Percentiles rank a stretch among this genome's conserved stretches.
Evolutionary conservation across 2,888 invertebrate species (phyloP).

Genomic region (Drosophila siamana): DNA sequence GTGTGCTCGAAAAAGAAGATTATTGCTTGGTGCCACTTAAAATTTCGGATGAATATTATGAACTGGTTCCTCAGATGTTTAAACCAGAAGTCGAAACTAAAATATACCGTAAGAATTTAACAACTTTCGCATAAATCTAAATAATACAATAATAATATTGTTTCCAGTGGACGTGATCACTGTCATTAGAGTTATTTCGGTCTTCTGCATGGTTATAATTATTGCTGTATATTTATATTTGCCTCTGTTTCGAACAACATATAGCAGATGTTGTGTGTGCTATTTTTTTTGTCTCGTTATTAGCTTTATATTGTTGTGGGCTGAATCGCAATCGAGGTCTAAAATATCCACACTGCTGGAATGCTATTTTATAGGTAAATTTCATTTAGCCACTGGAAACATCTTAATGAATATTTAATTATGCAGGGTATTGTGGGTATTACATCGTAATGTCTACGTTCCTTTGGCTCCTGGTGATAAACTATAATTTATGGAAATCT

Average conservation of each 20-base stretch:
- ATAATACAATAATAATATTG: too few relatives aligned
- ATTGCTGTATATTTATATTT: conserved; percentile 81
- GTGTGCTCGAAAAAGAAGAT: neutral
- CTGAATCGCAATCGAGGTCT: neutral
- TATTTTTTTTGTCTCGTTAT: conserved; percentile 17
- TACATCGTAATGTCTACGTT: conserved; percentile 91
- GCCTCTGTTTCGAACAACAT: conserved; percentile 5
- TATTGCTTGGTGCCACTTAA: conserved; percentile 22
- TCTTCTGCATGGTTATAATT: conserved; percentile 89
- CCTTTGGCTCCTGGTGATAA: conserved; percentile 94
- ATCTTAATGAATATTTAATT: too few relatives aligned
- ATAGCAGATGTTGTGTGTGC: conserved; percentile 5
- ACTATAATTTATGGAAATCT: conserved; percentile 91
- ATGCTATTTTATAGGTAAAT: conserved; percentile 9
- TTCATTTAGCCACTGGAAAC: too few relatives aligned
- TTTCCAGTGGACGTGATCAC: conserved; percentile 87
- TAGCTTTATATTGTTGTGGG: conserved; percentile 7
- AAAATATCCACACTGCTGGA: rapidly evolving
- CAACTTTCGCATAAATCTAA: too few relatives aligned
- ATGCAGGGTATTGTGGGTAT: conserved; percentile 84
- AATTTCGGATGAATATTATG: neutral
- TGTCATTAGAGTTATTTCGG: conserved; percentile 85
- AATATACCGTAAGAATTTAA: conserved; percentile 2
- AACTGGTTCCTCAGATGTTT: neutral
- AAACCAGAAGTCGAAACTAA: neutral